Evolutionary conservation across 2,797 vertebrate genomes (phyloP), one percentile per base, ranked within the genome.

Genomic region (Phalanger gymnotis): DNA sequence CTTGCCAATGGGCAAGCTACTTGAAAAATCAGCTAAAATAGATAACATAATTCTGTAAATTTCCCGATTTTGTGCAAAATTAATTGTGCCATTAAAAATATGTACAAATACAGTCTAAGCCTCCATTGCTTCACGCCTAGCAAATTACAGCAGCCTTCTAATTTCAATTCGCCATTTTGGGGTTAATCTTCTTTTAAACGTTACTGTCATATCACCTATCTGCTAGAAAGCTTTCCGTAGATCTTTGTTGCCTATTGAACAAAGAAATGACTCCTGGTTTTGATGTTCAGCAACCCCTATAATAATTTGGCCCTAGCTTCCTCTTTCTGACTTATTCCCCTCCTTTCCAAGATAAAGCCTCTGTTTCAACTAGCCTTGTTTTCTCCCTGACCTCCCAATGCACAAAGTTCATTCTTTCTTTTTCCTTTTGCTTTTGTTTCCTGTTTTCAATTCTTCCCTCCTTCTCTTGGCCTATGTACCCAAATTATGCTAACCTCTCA

Each of bases 31-130:
- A 47, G 22, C 97, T 93, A 96, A 30, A 51, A 93, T 40, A 96
- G 97, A 93, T 90, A 58, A 30, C 90, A 57, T 4, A 56, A 94
- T 95, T 95, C 94, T 92, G 94, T 91, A 96, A 97, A 97, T 92
- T n/a, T 94, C 13, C 47, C 12, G 89, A 56, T 89, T 96, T 91
- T 95, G 90, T 95, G 94, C 58, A 95, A 94, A 66, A 81, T 25
- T 47, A 81, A 81, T 81, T 81, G 1, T 47, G 25, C 47, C 66
- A 81, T 47, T 81, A 40, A 81, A 81, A 40, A 25, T 47, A 10
- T 25, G 9, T 47, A 25, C 47, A 81, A 47, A 47, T 81, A 47
- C 40, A 27, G 40, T 47, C 25, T 25, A 27, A 87, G 22, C 25
- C 22, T 51, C 25, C 5, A 12, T 87, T 87, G 40, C 73, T 87